Percentiles rank a stretch among this genome's conserved stretches.
Evolutionary conservation across 2,113 vertebrate genomes (phyloP).

Genomic region (Neolamprologus sp.): DNA sequence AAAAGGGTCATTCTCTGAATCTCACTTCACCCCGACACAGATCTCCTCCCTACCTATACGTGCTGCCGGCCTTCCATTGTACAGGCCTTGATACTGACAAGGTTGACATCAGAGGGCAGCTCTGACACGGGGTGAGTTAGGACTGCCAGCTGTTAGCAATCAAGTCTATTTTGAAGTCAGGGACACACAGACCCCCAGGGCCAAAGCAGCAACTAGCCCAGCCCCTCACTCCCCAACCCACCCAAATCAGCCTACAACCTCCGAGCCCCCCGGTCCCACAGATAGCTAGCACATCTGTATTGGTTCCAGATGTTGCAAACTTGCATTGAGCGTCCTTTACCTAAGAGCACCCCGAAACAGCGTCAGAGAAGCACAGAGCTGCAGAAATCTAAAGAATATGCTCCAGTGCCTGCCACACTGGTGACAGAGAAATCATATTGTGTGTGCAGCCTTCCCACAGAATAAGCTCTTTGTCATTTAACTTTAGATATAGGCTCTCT

Average conservation of each 20-base stretch:
- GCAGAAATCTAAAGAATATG: background rate
- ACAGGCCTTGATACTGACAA: slow-evolving; percentile 76
- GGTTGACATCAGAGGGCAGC: slow-evolving; percentile 78
- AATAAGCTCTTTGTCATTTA: background rate
- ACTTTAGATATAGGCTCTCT: background rate
- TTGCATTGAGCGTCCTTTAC: slow-evolving; percentile 46
- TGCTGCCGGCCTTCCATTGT: slow-evolving; percentile 60
- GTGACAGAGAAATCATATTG: background rate
- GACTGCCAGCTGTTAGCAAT: slow-evolving; percentile 79
- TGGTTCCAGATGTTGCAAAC: slow-evolving; percentile 74
- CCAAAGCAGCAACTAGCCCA: slow-evolving; percentile 69
- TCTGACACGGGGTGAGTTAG: slow-evolving; percentile 78
- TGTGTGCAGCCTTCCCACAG: background rate
- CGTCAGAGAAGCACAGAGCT: slow-evolving; percentile 12
- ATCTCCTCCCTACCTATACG: slow-evolving; percentile 25
- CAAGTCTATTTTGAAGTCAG: slow-evolving; percentile 81
- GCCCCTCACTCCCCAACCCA: slow-evolving; percentile 34
- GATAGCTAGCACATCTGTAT: slow-evolving; percentile 67
- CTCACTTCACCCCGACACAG: slow-evolving; percentile 18
- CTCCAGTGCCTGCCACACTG: background rate
- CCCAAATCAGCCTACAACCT: slow-evolving; percentile 42
- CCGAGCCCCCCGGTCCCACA: slow-evolving; percentile 58
- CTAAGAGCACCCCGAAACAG: slow-evolving; percentile 60
- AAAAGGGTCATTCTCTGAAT: slow-evolving; percentile 19
- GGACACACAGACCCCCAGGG: slow-evolving; percentile 76